A percentile compares a stretch with the other conserved stretches of the same genome.
Evolutionary conservation across 2,797 vertebrate genomes (phyloP).

Genomic region (Microctenopoma stevenorrisi): DNA sequence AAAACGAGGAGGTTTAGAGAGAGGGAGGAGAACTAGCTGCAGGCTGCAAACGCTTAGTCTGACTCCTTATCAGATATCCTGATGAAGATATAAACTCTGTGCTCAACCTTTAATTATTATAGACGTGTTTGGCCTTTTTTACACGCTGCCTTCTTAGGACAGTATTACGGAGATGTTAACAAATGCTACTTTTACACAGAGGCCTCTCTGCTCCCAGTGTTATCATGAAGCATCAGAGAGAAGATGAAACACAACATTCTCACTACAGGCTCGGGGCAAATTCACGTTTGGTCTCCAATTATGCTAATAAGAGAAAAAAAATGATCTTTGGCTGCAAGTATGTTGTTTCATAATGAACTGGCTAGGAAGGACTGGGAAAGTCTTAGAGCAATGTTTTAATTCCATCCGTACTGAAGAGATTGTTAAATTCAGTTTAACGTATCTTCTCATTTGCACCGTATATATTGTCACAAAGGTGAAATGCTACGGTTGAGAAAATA

Average conservation of each 20-base stretch:
- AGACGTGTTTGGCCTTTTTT: constrained; percentile 75
- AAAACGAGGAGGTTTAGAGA: constrained; percentile 35
- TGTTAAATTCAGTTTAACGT: constrained; percentile 39
- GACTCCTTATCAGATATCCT: constrained; percentile 47
- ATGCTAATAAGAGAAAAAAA: constrained; percentile 80
- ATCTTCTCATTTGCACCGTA: constrained; percentile 34
- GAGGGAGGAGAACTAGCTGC: constrained; percentile 46
- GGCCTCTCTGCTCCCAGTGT: constrained; percentile 68
- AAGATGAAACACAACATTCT: constrained; percentile 76
- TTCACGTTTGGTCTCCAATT: constrained; percentile 81
- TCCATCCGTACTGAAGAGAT: constrained; percentile 37
- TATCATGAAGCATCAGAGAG: constrained; percentile 70
- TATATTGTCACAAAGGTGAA: constrained; percentile 29
- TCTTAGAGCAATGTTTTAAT: constrained; percentile 65
- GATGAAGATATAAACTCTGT: constrained; percentile 76
- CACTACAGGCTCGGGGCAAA: constrained; percentile 74
- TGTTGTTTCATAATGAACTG: constrained; percentile 73
- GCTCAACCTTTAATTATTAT: constrained; percentile 76
- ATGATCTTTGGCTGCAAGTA: constrained; percentile 65
- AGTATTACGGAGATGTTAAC: constrained; percentile 79
- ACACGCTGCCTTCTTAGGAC: constrained; percentile 68
- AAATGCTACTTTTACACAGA: constrained; percentile 71
- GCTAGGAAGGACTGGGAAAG: constrained; percentile 62
- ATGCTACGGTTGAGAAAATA: constrained; percentile 9
- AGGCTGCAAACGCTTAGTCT: constrained; percentile 49